A percentile compares a stretch with the other conserved stretches of the same genome.
phyloP scores from a whole-genome alignment of 2,888 invertebrate genomes.

The Trichogramma evanescens region DNA sequence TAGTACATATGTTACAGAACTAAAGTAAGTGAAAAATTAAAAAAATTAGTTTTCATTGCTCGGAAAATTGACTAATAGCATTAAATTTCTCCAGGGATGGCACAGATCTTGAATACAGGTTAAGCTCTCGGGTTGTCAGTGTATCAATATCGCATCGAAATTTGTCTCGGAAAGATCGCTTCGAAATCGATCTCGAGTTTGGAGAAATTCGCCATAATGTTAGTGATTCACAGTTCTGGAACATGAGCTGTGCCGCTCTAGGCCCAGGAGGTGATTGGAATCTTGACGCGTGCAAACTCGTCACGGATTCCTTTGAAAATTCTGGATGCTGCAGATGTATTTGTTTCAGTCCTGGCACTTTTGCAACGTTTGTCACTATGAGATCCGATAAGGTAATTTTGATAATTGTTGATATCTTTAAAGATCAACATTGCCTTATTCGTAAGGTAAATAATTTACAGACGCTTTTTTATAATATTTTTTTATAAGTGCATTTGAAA shows the following conservation, averaged over 20 bases:
- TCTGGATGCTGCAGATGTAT: constrained; percentile 52
- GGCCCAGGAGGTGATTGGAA: constrained; percentile 56
- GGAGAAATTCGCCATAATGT: constrained; percentile 1
- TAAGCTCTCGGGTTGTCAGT: constrained; percentile 55
- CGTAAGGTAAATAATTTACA: too few relatives aligned
- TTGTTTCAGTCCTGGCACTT: constrained; percentile 59
- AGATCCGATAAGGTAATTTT: constrained; percentile 35
- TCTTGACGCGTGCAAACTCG: constrained; percentile 54
- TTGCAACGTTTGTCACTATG: constrained; percentile 58
- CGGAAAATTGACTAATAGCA: neutral
- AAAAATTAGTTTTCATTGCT: constrained; percentile 19
- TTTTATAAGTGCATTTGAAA: too few relatives aligned
- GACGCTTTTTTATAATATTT: too few relatives aligned
- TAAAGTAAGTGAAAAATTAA: constrained; percentile 51
- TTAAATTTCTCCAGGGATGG: constrained; percentile 51
- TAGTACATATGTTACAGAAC: constrained; percentile 55
- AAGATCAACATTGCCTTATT: too few relatives aligned
- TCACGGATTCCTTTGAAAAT: constrained; percentile 30
- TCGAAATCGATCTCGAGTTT: constrained; percentile 18
- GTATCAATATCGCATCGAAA: constrained; percentile 37
- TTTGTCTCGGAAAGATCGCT: constrained; percentile 3
- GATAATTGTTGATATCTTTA: neutral
- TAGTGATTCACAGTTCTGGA: constrained; percentile 37
- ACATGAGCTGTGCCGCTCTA: constrained; percentile 49
- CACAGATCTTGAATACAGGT: constrained; percentile 60